Conservation (phyloP, 2,113 vertebrate species). For the Podarcis raffonei region DNA sequence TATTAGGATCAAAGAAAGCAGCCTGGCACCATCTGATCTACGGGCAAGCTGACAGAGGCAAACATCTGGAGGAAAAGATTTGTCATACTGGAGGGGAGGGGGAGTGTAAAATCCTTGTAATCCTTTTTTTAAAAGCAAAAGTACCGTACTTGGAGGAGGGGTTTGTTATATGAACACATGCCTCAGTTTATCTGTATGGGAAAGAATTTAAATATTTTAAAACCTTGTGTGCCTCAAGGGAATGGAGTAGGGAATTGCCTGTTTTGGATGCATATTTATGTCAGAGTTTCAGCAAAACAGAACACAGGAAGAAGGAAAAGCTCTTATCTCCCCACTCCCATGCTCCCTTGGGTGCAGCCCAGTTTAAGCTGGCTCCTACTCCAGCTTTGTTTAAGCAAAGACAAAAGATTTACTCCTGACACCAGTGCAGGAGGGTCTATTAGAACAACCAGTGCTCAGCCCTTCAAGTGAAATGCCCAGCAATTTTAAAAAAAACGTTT, state of each 20-base stretch:
- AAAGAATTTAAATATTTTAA: not conserved
- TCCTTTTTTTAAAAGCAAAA: not conserved
- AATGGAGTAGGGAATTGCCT: not conserved
- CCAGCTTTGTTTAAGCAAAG: not conserved
- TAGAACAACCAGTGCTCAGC: too few species aligned
- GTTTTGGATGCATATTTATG: not conserved
- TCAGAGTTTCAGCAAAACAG: not conserved
- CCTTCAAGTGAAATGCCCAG: too few species aligned
- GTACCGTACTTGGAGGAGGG: not conserved
- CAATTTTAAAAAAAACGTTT: too few species aligned
- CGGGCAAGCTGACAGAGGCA: not conserved
- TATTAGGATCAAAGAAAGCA: constrained; percentile 18
- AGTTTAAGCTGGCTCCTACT: not conserved
- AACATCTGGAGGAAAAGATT: not conserved
- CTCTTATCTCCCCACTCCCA: not conserved
- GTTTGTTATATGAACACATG: constrained; percentile 35
- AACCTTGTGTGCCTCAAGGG: not conserved
- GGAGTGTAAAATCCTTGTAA: not conserved
- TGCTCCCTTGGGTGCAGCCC: not conserved
- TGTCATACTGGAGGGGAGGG: constrained; percentile 25
- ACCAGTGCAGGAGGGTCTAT: not conserved
- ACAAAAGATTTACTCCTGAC: not conserved
- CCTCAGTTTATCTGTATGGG: constrained; percentile 14
- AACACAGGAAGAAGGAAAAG: not conserved
- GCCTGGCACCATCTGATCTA: constrained; percentile 25